Percentiles rank a stretch among this genome's conserved stretches.
phyloP scores from a whole-genome alignment of 2,888 invertebrate species.

The Vanessa cardui region DNA sequence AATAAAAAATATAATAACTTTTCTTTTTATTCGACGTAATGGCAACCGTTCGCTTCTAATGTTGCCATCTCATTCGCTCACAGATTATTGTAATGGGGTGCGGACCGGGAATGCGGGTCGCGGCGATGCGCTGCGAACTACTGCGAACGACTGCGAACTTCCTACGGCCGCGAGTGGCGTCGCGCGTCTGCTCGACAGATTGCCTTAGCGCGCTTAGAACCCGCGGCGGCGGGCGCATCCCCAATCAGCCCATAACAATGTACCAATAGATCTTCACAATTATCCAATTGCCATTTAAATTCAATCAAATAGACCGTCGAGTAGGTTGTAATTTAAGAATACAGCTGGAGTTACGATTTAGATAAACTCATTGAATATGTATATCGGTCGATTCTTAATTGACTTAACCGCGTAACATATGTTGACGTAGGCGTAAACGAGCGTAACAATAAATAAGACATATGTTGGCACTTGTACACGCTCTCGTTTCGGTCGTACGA shows the following conservation, averaged over 20 bases:
- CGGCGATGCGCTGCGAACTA: slow-evolving; percentile 38
- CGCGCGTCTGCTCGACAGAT: slow-evolving; percentile 4
- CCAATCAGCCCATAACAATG: slow-evolving; percentile 17
- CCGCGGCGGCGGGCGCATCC: slow-evolving; percentile 15
- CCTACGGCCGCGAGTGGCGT: neutral
- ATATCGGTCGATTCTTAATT: slow-evolving; percentile 17
- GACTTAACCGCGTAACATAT: slow-evolving; percentile 25
- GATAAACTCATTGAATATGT: slow-evolving; percentile 6
- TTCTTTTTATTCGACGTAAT: slow-evolving; percentile 82
- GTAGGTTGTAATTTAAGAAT: slow-evolving; percentile 22
- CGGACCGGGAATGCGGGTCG: slow-evolving; percentile 47
- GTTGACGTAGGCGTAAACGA: slow-evolving; percentile 14
- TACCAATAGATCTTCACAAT: slow-evolving; percentile 26
- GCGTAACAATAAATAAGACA: slow-evolving; percentile 23
- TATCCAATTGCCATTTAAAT: slow-evolving; percentile 32
- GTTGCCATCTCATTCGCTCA: slow-evolving; percentile 69
- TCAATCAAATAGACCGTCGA: slow-evolving; percentile 26
- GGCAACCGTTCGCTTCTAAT: slow-evolving; percentile 79
- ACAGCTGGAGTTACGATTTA: slow-evolving; percentile 4
- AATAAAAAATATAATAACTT: slow-evolving; percentile 83
- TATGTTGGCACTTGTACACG: slow-evolving; percentile 16
- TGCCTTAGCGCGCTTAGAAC: slow-evolving; percentile 1
- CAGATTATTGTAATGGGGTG: slow-evolving; percentile 76
- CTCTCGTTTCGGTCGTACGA: slow-evolving; percentile 20
- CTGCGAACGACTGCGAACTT: slow-evolving; percentile 18